A percentile compares a stretch with the other conserved stretches of the same genome.
phyloP scores from a whole-genome alignment of 2,113 vertebrate genomes.

The Datnioides undecimradiatus region DNA sequence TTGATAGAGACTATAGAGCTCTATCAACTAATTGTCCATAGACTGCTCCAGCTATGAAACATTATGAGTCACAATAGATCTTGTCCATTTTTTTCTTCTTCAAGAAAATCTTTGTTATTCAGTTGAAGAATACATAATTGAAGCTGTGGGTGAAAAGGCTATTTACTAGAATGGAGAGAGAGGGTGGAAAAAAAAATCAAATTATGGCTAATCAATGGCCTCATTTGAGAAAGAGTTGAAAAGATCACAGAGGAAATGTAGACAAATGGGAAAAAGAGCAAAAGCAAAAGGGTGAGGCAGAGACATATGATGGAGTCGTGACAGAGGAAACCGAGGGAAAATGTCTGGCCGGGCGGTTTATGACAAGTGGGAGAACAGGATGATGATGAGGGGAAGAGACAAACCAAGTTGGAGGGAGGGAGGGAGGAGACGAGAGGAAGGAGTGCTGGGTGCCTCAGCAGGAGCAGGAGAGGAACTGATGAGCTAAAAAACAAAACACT shows the following conservation, averaged over 20 bases:
- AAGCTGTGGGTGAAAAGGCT: not conserved
- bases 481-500: constrained; percentile 23
- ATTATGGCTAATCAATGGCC: constrained; percentile 48
- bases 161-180: constrained; percentile 23
- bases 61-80: not conserved
- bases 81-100: not conserved
- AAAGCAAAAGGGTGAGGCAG: constrained; percentile 5
- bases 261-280: constrained; percentile 10
- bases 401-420: not conserved
- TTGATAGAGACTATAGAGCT: not conserved
- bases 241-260: constrained; percentile 26
- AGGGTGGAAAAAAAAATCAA: constrained; percentile 16
- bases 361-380: constrained; percentile 3
- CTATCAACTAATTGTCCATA: not conserved
- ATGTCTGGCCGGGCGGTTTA: constrained; percentile 8
- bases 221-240: constrained; percentile 51
- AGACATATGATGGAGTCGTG: constrained; percentile 6
- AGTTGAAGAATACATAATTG: constrained; percentile 16
- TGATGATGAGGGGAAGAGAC: constrained; percentile 28
- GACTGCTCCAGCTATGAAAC: not conserved
- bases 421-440: constrained; percentile 7
- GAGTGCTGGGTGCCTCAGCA: constrained; percentile 17
- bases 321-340: constrained; percentile 5
- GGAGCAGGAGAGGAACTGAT: not conserved
- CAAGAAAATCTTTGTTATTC: constrained; percentile 8